A percentile compares a stretch with the other conserved stretches of the same genome.
Conservation (phyloP, 2,888 invertebrate species). For the Apeira syringaria region DNA sequence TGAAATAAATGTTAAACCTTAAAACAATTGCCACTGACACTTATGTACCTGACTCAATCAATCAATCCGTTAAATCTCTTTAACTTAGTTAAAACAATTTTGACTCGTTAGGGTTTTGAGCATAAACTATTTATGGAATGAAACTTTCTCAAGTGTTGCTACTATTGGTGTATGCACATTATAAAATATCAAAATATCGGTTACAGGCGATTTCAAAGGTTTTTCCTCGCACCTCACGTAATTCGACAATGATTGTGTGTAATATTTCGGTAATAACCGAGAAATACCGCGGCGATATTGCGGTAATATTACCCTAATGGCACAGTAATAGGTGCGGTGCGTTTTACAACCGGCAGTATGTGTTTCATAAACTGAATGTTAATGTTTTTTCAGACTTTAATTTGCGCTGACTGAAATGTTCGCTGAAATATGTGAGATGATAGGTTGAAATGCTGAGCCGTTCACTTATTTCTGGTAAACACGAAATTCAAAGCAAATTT, state of each 20-base stretch:
- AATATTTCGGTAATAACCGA: constrained; percentile 35
- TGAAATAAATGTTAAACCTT: too few relatives aligned
- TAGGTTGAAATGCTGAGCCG: not conserved
- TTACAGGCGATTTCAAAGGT: constrained; percentile 8
- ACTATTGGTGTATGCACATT: too few relatives aligned
- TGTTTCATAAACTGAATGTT: constrained; percentile 28
- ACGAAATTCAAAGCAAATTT: not conserved
- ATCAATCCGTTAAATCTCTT: too few relatives aligned
- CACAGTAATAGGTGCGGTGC: constrained; percentile 32
- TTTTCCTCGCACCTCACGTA: constrained; percentile 23
- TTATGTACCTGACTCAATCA: too few relatives aligned
- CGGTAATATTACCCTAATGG: constrained; percentile 26
- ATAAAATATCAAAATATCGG: constrained; percentile 9
- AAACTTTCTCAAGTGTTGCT: too few relatives aligned
- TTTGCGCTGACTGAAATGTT: constrained; percentile 7
- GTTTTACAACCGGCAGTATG: constrained; percentile 19
- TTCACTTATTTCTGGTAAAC: constrained; percentile 3
- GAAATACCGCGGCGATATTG: constrained; percentile 31
- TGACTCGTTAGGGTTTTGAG: too few relatives aligned
- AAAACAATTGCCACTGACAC: too few relatives aligned
- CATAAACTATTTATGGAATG: too few relatives aligned
- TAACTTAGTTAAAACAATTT: too few relatives aligned
- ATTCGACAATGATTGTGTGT: constrained; percentile 36
- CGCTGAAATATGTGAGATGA: not conserved
- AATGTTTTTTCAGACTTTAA: constrained; percentile 15